Evolutionary conservation across 2,888 invertebrate genomes (phyloP), one percentile per base, ranked within the genome.

Genomic region (Eupithecia inturbata): DNA sequence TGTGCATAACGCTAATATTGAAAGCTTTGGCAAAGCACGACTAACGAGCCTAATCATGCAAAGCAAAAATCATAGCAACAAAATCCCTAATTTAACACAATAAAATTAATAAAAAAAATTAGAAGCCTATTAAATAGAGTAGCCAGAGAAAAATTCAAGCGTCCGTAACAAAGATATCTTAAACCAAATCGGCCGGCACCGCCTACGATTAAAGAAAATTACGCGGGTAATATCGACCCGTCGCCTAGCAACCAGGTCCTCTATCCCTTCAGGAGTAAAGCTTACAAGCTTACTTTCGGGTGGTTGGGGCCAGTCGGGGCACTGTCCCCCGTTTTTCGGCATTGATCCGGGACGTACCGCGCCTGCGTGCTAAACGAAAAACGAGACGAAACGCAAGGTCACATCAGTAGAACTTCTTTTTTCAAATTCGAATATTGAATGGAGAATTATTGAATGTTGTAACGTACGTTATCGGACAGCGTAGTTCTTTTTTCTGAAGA

Each of bases 341-440:
- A 94, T 94, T 92, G 94, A 94, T 94, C 94, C 88, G 84, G 80
- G 84, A 88, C 82, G 85, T 82, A 91, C 78, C 92, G 93, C 94
- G 94, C 94, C 90, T 93, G 93, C 94, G 94, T 92, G 89, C 84
- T 90, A 85, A 85, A 89, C 91, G 90, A 93, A 94, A 93, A 93
- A 92, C 92, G 93, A 92, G 89, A 88, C 88, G 87, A 91, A 90
- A 87, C 87, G 89, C 93, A 94, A 94, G 94, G 94, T 94, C 94
- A 93, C 92, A 90, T 90, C 91, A 91, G 92, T 91, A 90, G 84
- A 88, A 90, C 85, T 92, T 92, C 93, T 92, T 94, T 94, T 94
- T 94, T 92, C 88, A 86, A 91, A 92, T 89, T 87, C 88, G 89
- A 87, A 91, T 91, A 92, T 92, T 93, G 93, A 94, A 93, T 93